Base-by-base conservation (phyloP, 2,888 invertebrate genomes). In the Stegana nigrithorax region DNA sequence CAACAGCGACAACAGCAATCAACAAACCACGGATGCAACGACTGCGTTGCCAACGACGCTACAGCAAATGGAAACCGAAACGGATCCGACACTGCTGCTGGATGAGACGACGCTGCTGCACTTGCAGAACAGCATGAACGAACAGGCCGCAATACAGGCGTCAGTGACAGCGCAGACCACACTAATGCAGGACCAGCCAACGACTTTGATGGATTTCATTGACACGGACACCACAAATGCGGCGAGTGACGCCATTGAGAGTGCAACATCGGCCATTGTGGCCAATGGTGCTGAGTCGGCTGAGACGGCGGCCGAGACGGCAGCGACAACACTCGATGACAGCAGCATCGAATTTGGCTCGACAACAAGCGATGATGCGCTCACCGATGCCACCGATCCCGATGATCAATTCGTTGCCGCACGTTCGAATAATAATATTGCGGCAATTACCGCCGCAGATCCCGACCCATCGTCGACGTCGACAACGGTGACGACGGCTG, bases 401-500 rank as follows among this genome's bases (percentile, higher is more conserved):
- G 77, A 81, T 39, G 84, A 84, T 67, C 81, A 84, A 66, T 83
- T 84, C 69, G 84, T 84, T 36, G 84, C 82, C 1, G 80, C 84
- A 8, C 79, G 84, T 60, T 83, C 84, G 10, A 84, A 84, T 64
- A 84, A 81, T 61, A 78, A 82, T 36, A 79, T 78, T 25, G 82
- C 83, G 1, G 81, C 81, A 1, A 83, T 83, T 3, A 83, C 82
- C 0, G 83, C 83, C 0, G 81, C 82, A 3, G 81, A 82, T 66
- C 68, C 75, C 0, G 79, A 75, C 27, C 66, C 68, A 1, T 60
- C 58, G 44, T 70, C 66, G 44, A 72, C 70, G 59, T 73, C 72
- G 23, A 67, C 71, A 4, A 62, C 70, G 57, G 69, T 68, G 53
- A 77, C 79, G 29, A 79, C 70, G 4, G 66, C 73, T 1, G 80